Base-by-base conservation (phyloP, 2,797 vertebrate species). In the Atherinosoma microstoma region DNA sequence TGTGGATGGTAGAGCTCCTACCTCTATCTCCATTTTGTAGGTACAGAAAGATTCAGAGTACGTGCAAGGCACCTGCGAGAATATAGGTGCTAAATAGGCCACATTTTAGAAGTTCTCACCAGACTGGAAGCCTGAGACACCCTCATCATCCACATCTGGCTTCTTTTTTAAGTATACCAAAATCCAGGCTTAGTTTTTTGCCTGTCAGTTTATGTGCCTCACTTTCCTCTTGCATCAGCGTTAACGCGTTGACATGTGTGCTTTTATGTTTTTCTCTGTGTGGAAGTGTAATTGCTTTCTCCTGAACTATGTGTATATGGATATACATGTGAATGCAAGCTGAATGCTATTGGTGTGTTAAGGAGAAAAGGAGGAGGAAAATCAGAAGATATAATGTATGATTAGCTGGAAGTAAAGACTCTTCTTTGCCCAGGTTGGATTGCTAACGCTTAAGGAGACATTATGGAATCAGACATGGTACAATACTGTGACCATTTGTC, bases 161-260 rank as follows among this genome's bases (percentile, higher is more conserved):
- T 89, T 87, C 58, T 89, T 64, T 91, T 84, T 90, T 75, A 76
- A 87, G 64, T 84, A 91, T 77, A 91, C 91, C 92, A 94, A 93
- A 93, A 88, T 91, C 82, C 81, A 91, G 84, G 89, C 90, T 85
- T 47, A n/a, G 42, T 65, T 59, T 59, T 85, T 77, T 73, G 88
- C 89, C 89, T 90, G 79, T 82, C 86, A 86, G 86, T 90, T 84
- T 83, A 91, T 89, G 92, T 93, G 92, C 92, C 93, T 93, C 92
- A 83, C 88, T 85, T 83, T 88, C 70, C 84, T 87, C 89, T 87
- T 66, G 75, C 76, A 76, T 87, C 70, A 64, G 76, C 76, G 79
- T 81, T 75, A 78, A 58, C 76, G 64, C 76, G 79, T 64, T 38
- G 12, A n/a, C 8, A 30, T 53, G 34, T 67, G 64, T 79, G 72